Conservation (phyloP, 2,888 invertebrate species). For the Atherix ibis region DNA sequence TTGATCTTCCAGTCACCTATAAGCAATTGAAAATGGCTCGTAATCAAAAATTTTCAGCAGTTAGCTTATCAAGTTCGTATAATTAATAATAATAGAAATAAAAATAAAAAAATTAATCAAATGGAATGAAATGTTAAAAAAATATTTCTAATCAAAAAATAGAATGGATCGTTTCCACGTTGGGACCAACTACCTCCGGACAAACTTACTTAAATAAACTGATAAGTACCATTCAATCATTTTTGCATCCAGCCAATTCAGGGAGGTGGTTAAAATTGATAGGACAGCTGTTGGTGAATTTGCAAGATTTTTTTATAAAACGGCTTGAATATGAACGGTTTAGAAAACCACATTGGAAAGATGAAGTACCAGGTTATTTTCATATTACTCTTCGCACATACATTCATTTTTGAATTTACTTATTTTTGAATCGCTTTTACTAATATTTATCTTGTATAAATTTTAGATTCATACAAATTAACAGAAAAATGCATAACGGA, state of each 20-base stretch:
- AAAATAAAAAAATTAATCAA: too few species aligned
- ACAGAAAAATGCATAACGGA: slow-evolving; percentile 64
- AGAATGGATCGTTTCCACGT: slow-evolving; percentile 41
- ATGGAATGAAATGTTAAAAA: too few species aligned
- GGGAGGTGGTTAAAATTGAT: slow-evolving; percentile 64
- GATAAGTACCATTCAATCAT: slow-evolving; percentile 69
- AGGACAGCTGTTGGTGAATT: slow-evolving; percentile 47
- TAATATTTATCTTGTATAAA: background rate
- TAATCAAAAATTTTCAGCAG: slow-evolving; percentile 31
- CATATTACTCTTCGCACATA: too few species aligned
- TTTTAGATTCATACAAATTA: slow-evolving; percentile 42
- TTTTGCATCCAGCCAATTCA: slow-evolving; percentile 75
- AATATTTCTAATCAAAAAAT: background rate
- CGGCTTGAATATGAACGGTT: slow-evolving; percentile 34
- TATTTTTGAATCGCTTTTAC: too few species aligned
- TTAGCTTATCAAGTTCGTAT: slow-evolving; percentile 13
- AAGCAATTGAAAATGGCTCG: slow-evolving; percentile 45
- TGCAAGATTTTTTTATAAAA: slow-evolving; percentile 48
- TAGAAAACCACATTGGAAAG: slow-evolving; percentile 30
- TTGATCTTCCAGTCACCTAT: slow-evolving; percentile 65
- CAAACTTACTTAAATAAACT: slow-evolving; percentile 63
- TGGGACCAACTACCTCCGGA: slow-evolving; percentile 51
- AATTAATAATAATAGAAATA: too few species aligned
- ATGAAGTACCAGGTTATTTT: slow-evolving; percentile 14
- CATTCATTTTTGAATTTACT: slow-evolving; percentile 4